phyloP scores from a whole-genome alignment of 2,113 vertebrate species.

The Parotia lawesii region DNA sequence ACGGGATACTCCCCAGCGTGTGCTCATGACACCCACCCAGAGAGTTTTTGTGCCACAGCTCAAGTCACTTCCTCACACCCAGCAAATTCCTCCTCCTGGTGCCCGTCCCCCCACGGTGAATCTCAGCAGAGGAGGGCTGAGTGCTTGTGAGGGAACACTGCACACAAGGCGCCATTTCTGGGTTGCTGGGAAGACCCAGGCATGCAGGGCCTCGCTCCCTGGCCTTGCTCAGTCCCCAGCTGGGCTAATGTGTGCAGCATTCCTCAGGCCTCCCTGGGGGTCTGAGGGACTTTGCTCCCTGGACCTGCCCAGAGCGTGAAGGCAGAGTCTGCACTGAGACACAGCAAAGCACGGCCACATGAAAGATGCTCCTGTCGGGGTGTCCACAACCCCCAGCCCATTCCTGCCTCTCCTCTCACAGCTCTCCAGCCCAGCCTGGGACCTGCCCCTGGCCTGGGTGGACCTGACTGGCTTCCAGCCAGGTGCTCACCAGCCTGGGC shows the following conservation, averaged over 20 bases:
- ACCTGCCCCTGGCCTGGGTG: neutral
- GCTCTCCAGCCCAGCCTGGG: neutral
- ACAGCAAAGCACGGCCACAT: rapidly evolving
- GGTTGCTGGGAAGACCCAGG: neutral
- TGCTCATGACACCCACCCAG: conserved; percentile 57
- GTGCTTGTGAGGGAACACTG: neutral
- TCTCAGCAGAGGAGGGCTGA: neutral
- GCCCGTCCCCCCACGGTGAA: neutral
- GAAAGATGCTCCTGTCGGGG: rapidly evolving
- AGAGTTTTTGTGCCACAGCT: conserved; percentile 46
- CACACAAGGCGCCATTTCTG: neutral
- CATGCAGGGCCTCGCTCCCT: rapidly evolving
- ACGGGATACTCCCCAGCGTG: conserved; percentile 56
- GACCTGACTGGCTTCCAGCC: neutral
- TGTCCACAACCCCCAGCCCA: neutral
- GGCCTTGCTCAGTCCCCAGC: neutral
- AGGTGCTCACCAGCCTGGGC: neutral
- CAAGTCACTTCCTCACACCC: conserved; percentile 51
- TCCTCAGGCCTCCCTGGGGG: neutral
- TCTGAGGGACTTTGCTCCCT: neutral
- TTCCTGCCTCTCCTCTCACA: too few relatives aligned
- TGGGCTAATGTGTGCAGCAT: neutral
- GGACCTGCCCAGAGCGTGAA: neutral
- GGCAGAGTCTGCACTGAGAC: neutral
- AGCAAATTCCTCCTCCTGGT: conserved; percentile 20